Base-by-base conservation (phyloP, 2,888 invertebrate species). In the Drosophila niveifrons region DNA sequence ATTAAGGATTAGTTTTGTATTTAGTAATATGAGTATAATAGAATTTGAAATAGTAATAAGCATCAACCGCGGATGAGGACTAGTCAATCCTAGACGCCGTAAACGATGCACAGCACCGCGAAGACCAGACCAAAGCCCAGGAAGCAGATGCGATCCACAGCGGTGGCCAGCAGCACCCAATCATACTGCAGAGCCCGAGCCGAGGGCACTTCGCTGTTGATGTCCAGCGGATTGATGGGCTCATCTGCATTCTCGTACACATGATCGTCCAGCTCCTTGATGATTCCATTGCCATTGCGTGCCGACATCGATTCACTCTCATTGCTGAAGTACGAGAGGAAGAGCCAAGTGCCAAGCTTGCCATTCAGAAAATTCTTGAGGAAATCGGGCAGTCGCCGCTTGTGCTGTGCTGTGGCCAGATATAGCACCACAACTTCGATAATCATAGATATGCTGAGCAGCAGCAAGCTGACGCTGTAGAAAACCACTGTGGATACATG, bases 121-220 rank as follows among this genome's bases (percentile, higher is more conserved):
- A 94, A 95, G 28, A 94, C 87, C 31, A 94, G 79, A 50, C 93
- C 93, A 81, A 95, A 95, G 53, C 93, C 81, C 44, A 94, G 68
- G 80, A 95, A 95, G 3, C 93, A 93, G 51, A 95, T 88, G 56
- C 95, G 93, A 91, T 95, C 95, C 59, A 95, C 93, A 8, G 94
- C 94, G 2, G 94, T 94, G 29, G 95, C 95, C 48, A 95, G 85
- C 11, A 95, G 90, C n/a, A 94, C 91, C 95, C 95, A 95, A 84
- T 95, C 95, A 36, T 94, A 93, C 78, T 94, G 94, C 0, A 93
- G 76, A 2, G 90, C 91, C 23, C 90, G 88, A 28, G 75, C 70
- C 23, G 90, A 72, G 6, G 86, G 82, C 46, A 46, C 13, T 2
- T 82, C 80, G 9, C 39, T 48, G 31, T 90, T 90, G 2, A 88